Base-by-base conservation (phyloP, 1,140 invertebrate genomes). In the Fragariocoptes setiger region DNA sequence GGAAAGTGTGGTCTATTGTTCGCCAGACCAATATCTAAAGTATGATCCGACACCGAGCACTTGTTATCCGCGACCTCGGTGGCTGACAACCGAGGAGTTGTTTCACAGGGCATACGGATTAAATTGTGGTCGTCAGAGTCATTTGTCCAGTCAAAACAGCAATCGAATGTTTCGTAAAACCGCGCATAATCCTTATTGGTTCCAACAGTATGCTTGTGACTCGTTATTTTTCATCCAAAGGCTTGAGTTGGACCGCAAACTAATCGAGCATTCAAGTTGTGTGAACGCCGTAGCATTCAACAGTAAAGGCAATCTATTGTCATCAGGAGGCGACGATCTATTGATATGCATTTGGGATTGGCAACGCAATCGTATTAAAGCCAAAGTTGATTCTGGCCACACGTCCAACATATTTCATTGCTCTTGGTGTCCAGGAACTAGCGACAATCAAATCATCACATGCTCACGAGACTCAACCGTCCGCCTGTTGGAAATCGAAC, bases 281-380 rank as follows among this genome's bases (percentile, higher is more conserved):
- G 80, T 90, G 8, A 90, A 90, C 63, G 70, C 75, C 37, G 63
- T 92, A 31, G 72, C 78, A 60, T 92, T 90, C 56, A 83, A 83
- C 60, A 65, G 67, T 39, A 50, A 58, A 61, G 76, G 76, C 25
- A 31, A 47, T n/a, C 42, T 57, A 18, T 45, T 62, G 17, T 55
- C 56, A 2, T 59, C 57, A 51, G 59, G 58, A 4, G 60, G 58
- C 21, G 59, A 61, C 53, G 59, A 61, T 45, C 46, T 57, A 15
- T 49, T 56, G 31, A 52, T 61, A 39, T 50, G 53, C 3, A 41
- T 61, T 15, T 61, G 59, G 59, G 56, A 61, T 44, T 61, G 59
- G 59, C 47, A 53, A 19, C 35, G 44, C 18, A 16, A 13, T 13
- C n/a, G 20, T 13, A 20, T 42, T 14, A 19, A 2, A 4, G 18